A percentile compares a stretch with the other conserved stretches of the same genome.
Conservation (phyloP, 2,888 invertebrate genomes). For the Caenorhabditis drosophilae region DNA sequence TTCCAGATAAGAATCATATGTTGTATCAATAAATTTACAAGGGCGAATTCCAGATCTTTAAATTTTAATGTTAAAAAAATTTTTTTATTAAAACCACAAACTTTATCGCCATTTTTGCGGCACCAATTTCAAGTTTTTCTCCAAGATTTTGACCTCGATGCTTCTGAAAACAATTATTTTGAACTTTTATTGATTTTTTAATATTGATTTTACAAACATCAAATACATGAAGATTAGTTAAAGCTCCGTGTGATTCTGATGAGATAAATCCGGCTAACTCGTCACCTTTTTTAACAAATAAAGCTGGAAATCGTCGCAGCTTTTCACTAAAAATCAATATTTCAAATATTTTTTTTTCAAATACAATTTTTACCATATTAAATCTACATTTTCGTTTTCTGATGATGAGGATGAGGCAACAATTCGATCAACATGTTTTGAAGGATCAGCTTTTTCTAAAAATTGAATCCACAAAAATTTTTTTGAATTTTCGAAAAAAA, state of each 20-base stretch:
- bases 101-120: slow-evolving; percentile 34
- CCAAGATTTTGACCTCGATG: slow-evolving; percentile 36
- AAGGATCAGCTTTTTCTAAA: too few relatives aligned
- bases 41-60: slow-evolving; percentile 30
- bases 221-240: slow-evolving; percentile 33
- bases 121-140: slow-evolving; percentile 35
- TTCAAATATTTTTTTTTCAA: too few relatives aligned
- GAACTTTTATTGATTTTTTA: too few relatives aligned
- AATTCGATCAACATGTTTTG: too few relatives aligned
- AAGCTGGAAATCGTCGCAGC: slow-evolving; percentile 28
- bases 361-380: not conserved
- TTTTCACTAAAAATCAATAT: slow-evolving; percentile 36
- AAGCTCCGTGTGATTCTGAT: slow-evolving; percentile 30
- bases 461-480: not conserved
- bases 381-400: not conserved
- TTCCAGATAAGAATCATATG: slow-evolving; percentile 28
- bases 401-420: too few relatives aligned
- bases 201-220: too few relatives aligned
- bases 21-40: slow-evolving; percentile 37
- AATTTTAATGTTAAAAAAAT: not conserved
- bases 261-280: slow-evolving; percentile 36
- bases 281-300: slow-evolving; percentile 29
- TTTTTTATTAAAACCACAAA: slow-evolving; percentile 2
- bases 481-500: not conserved
- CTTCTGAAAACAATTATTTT: slow-evolving; percentile 9